phyloP scores from a whole-genome alignment of 2,797 vertebrate species.

The Enteromius viviparus region DNA sequence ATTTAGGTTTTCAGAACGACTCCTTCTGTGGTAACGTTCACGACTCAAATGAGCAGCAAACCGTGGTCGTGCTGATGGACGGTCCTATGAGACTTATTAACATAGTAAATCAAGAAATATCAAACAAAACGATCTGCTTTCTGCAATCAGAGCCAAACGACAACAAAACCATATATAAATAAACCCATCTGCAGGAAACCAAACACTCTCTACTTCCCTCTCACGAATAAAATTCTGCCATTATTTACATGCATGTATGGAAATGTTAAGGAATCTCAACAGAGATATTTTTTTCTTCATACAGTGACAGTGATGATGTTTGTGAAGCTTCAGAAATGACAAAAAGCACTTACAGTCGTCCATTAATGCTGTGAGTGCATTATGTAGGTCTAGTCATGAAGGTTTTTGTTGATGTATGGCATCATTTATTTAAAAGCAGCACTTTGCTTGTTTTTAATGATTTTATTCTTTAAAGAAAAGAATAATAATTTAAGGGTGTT shows the following conservation, averaged over 20 bases:
- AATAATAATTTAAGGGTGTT: conserved; percentile 13
- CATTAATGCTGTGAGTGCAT: conserved; percentile 32
- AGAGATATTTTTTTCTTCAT: neutral
- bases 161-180: conserved; percentile 10
- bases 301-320: neutral
- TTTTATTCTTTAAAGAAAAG: conserved; percentile 13
- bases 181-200: neutral
- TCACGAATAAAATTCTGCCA: neutral
- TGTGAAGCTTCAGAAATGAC: conserved; percentile 30
- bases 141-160: conserved; percentile 1
- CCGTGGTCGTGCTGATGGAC: neutral
- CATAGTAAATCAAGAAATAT: conserved; percentile 19
- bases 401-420: conserved; percentile 27
- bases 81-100: conserved; percentile 1
- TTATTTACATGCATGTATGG: conserved; percentile 1
- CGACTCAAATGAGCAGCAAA: neutral
- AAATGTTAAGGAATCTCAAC: neutral
- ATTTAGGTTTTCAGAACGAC: conserved; percentile 5
- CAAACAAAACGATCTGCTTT: conserved; percentile 14
- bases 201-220: neutral
- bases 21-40: neutral
- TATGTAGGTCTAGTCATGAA: conserved; percentile 14
- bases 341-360: conserved; percentile 26
- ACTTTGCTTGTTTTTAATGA: conserved; percentile 10
- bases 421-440: conserved; percentile 11